Percentiles rank a stretch among this genome's conserved stretches.
Evolutionary conservation across 2,113 vertebrate species (phyloP).

Genomic region (Rhinopithecus roxellana): DNA sequence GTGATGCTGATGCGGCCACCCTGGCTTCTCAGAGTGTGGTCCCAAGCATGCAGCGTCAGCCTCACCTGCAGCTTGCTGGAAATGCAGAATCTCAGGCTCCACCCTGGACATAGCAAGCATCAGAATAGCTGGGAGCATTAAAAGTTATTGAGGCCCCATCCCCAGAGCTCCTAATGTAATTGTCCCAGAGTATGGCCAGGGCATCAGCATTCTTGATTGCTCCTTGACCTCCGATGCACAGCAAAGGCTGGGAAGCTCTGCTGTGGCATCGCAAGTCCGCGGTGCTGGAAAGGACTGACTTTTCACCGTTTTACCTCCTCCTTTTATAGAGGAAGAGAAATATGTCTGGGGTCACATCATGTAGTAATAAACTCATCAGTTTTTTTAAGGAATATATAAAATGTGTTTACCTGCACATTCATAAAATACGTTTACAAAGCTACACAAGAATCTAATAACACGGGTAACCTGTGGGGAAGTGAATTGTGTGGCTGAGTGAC

Average conservation of each 20-base stretch:
- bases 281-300: neutral
- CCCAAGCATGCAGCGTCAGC: neutral
- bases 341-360: neutral
- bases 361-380: neutral
- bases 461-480: neutral
- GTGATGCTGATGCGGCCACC: neutral
- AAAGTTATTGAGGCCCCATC: neutral
- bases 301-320: neutral
- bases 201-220: neutral
- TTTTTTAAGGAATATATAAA: neutral
- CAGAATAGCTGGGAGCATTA: neutral
- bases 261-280: neutral
- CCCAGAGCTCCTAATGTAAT: neutral
- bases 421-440: neutral
- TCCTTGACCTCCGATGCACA: neutral
- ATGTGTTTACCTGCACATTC: neutral
- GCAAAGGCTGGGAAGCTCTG: neutral
- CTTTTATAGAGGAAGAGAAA: neutral
- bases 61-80: neutral
- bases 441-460: neutral
- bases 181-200: neutral
- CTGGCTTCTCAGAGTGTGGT: neutral
- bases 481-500: neutral
- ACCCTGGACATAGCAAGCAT: neutral
- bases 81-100: neutral